A percentile compares a stretch with the other conserved stretches of the same genome.
Evolutionary conservation across 2,113 vertebrate genomes (phyloP).

Genomic region (Petaurus breviceps): DNA sequence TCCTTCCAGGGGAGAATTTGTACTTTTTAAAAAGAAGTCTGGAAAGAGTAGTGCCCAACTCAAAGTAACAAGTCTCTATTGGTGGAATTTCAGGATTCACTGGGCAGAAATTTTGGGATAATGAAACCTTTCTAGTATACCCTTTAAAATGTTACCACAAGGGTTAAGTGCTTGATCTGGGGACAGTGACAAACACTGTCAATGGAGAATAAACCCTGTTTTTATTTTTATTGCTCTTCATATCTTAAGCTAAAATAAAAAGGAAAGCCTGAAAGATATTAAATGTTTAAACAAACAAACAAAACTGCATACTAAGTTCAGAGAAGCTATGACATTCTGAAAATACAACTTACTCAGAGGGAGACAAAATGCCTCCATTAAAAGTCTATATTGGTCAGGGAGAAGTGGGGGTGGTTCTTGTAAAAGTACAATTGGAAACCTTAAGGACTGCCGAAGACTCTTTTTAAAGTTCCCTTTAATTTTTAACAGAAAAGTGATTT

Average conservation of each 20-base stretch:
- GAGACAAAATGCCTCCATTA: neutral
- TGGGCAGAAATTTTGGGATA: neutral
- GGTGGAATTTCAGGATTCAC: neutral
- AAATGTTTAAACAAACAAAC: neutral
- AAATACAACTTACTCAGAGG: neutral
- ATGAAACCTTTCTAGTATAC: neutral
- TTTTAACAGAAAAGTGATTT: neutral
- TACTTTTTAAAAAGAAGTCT: neutral
- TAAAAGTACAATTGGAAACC: neutral
- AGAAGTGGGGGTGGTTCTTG: neutral
- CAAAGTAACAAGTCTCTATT: neutral
- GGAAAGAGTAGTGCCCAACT: neutral
- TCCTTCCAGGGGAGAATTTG: neutral
- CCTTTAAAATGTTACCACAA: neutral
- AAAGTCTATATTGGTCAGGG: neutral
- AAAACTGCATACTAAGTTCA: neutral
- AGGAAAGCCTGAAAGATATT: neutral
- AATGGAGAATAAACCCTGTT: neutral
- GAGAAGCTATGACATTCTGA: neutral
- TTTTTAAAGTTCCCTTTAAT: neutral
- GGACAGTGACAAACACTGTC: neutral
- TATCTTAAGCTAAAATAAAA: neutral
- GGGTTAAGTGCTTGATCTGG: neutral
- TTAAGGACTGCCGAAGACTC: neutral
- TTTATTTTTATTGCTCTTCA: neutral